These are phyloP conservation scores for Pycnomerus fuliginosus DNA, from an alignment of 2,888 invertebrate genomes.

Conservation along the genomic window DNA sequence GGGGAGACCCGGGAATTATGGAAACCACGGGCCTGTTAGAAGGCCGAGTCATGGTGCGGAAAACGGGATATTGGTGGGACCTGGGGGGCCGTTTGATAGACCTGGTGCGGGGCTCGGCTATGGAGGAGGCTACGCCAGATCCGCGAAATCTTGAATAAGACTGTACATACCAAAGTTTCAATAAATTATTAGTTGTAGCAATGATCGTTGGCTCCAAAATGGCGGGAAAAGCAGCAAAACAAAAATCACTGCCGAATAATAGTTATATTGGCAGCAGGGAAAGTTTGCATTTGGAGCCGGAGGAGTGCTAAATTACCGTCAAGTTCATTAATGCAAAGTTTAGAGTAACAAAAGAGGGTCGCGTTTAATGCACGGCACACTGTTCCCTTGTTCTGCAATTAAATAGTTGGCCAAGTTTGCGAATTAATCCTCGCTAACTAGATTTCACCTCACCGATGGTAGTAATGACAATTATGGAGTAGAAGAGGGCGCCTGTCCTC, in stretches of 20 bases:
- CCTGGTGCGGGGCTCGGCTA: conserved; percentile 24
- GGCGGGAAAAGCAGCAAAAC: no score
- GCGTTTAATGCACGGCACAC: no score
- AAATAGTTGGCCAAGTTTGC: conserved; percentile 14
- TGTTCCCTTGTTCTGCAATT: conserved; percentile 23
- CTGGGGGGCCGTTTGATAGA: conserved; percentile 42
- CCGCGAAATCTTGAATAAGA: conserved; percentile 18
- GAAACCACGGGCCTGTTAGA: conserved; percentile 3
- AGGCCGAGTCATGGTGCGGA: conserved; percentile 27
- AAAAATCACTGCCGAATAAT: no score
- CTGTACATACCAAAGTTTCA: no score
- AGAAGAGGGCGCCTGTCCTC: conserved; percentile 86
- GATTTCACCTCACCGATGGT: conserved; percentile 77
- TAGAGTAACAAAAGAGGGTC: no score
- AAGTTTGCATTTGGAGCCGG: no score
- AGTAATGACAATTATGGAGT: conserved; percentile 94
- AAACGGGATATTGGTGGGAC: conserved; percentile 43
- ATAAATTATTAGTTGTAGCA: no score
- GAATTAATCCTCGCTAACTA: conserved; percentile 20
- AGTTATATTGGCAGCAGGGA: no score
- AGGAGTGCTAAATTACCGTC: no score
- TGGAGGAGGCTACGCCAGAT: conserved; percentile 20
- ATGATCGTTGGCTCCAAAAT: no score
- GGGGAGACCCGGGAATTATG: conserved; percentile 3
- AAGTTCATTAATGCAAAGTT: no score